These are phyloP conservation scores for Genyomyrus donnyi DNA, from an alignment of 2,113 vertebrate species.

Conservation along the genomic window DNA sequence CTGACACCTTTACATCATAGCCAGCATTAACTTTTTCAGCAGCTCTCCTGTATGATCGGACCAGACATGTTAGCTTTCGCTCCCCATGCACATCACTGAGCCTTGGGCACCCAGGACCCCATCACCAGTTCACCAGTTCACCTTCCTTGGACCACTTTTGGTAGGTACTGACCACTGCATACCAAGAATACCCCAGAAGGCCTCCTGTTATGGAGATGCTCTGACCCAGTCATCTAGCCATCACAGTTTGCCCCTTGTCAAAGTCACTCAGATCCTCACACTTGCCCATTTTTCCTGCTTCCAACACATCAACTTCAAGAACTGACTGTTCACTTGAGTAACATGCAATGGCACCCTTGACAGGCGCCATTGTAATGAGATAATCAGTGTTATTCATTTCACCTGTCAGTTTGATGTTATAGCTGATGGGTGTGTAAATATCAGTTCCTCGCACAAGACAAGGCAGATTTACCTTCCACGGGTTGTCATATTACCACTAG, in stretches of 20 bases:
- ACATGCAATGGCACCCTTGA: background rate
- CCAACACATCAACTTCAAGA: too few species aligned
- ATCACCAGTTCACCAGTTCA: background rate
- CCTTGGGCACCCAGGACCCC: background rate
- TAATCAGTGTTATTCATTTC: background rate
- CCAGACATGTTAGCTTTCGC: background rate
- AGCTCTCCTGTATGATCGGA: background rate
- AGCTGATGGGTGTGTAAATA: background rate
- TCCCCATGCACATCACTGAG: background rate
- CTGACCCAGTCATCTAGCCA: background rate
- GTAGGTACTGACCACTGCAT: background rate
- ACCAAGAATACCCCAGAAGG: background rate
- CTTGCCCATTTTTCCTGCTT: background rate
- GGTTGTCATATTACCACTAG: conserved; percentile 1
- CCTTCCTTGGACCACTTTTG: background rate
- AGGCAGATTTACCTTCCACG: background rate
- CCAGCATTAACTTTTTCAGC: too few species aligned
- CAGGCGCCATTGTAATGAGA: background rate
- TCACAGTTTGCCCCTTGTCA: background rate
- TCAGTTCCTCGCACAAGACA: background rate
- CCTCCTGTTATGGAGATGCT: background rate
- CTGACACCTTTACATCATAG: too few species aligned
- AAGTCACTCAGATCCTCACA: background rate
- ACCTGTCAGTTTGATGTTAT: background rate
- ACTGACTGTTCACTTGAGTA: background rate